phyloP scores from a whole-genome alignment of 2,113 vertebrate genomes.

The Pedetes capensis region DNA sequence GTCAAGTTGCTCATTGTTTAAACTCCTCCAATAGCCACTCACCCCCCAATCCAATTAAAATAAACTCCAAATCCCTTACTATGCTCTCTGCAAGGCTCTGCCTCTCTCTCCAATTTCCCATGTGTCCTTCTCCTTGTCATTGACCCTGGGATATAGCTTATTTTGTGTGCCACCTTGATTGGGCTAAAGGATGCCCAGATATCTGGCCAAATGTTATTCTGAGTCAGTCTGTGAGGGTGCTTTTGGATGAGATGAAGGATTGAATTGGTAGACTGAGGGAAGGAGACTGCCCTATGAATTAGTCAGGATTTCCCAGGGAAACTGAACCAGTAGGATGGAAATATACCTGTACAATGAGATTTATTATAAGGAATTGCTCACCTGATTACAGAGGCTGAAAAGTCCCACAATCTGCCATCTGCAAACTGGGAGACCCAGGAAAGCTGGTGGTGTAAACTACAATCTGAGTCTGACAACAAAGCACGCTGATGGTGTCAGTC shows the following conservation, averaged over 20 bases:
- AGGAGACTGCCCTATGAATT: neutral
- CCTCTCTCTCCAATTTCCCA: neutral
- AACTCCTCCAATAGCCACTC: neutral
- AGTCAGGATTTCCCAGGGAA: neutral
- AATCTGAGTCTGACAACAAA: neutral
- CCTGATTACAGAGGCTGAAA: neutral
- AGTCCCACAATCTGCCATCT: too few relatives aligned
- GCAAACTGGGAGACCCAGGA: neutral
- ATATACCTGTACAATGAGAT: neutral
- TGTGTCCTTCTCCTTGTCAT: neutral
- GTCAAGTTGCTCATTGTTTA: neutral
- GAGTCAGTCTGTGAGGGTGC: neutral
- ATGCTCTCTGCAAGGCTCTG: neutral
- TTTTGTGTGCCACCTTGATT: neutral
- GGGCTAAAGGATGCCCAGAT: neutral
- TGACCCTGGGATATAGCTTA: neutral
- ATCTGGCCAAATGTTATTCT: neutral
- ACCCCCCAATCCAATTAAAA: neutral
- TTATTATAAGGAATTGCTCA: neutral
- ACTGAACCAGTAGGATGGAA: neutral
- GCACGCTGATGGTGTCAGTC: neutral
- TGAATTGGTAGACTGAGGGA: neutral
- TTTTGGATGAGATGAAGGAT: neutral
- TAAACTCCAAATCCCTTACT: neutral
- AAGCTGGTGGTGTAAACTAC: neutral